These are phyloP conservation scores for Butorides virescens DNA, from an alignment of 2,113 vertebrate species.

Conservation along the genomic window DNA sequence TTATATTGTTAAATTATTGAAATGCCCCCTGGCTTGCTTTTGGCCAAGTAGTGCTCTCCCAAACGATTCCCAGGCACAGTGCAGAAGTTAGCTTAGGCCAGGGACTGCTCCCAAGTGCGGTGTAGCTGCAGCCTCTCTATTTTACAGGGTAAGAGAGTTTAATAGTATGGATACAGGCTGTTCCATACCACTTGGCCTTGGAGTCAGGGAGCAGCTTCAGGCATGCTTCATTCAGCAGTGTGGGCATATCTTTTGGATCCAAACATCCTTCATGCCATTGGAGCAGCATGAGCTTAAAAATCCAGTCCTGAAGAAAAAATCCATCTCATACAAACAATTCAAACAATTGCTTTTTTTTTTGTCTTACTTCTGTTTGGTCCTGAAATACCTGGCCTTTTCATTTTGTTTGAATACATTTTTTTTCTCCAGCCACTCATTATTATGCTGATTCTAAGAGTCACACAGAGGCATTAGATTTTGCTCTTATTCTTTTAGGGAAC, in stretches of 20 bases:
- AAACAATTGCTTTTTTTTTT: not conserved
- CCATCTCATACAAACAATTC: not conserved
- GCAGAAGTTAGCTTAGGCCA: not conserved
- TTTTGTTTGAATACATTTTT: not conserved
- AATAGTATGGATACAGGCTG: not conserved
- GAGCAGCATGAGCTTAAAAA: not conserved
- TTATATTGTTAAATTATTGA: conserved; percentile 52
- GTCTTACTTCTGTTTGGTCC: not conserved
- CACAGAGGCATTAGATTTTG: not conserved
- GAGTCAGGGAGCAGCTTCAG: not conserved
- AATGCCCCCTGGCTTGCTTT: conserved; percentile 27
- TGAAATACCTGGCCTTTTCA: not conserved
- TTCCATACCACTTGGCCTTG: not conserved
- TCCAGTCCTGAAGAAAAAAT: not conserved
- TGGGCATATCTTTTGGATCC: not conserved
- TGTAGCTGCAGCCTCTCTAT: not conserved
- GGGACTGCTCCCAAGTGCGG: not conserved
- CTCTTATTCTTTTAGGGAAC: not conserved
- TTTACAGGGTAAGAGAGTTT: not conserved
- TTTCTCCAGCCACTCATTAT: not conserved
- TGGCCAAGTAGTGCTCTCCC: not conserved
- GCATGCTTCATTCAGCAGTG: not conserved
- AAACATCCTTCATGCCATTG: not conserved
- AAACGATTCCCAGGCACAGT: not conserved
- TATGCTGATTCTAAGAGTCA: not conserved